Conservation (phyloP, 2,113 vertebrate genomes). For the Raphicerus campestris region DNA sequence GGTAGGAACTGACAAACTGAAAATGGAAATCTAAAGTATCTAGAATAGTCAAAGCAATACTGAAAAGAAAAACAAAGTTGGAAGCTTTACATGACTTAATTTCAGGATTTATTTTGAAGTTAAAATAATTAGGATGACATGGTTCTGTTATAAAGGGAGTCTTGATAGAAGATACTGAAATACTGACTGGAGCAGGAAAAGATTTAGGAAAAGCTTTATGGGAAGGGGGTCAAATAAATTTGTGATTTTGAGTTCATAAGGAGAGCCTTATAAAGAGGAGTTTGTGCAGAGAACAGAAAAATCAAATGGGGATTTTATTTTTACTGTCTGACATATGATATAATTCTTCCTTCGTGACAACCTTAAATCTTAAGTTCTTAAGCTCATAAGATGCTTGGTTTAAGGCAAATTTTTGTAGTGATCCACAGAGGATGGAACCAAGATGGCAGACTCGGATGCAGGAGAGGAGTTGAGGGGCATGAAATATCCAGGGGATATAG, state of each 20-base stretch:
- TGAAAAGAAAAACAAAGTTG: constrained; percentile 15
- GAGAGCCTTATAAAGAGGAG: neutral
- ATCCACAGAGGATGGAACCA: neutral
- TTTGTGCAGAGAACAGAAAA: neutral
- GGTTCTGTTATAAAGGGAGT: neutral
- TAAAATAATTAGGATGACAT: neutral
- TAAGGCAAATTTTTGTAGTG: constrained; percentile 1
- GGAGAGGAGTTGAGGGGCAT: neutral
- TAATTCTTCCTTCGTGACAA: neutral
- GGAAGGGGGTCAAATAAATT: neutral
- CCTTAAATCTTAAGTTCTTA: constrained; percentile 20
- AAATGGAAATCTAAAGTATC: neutral
- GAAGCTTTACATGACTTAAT: neutral
- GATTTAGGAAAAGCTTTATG: neutral
- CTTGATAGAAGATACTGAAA: neutral
- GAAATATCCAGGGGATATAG: neutral
- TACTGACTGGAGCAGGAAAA: neutral
- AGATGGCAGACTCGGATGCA: neutral
- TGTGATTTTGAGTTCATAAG: neutral
- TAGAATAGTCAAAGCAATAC: constrained; percentile 30
- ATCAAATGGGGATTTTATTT: neutral
- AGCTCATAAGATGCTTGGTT: neutral
- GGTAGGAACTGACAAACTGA: neutral
- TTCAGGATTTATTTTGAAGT: neutral
- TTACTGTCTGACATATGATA: neutral